Evolutionary conservation across 2,113 vertebrate species (phyloP), one percentile per base, ranked within the genome.

Genomic region (Trogon surrucura): DNA sequence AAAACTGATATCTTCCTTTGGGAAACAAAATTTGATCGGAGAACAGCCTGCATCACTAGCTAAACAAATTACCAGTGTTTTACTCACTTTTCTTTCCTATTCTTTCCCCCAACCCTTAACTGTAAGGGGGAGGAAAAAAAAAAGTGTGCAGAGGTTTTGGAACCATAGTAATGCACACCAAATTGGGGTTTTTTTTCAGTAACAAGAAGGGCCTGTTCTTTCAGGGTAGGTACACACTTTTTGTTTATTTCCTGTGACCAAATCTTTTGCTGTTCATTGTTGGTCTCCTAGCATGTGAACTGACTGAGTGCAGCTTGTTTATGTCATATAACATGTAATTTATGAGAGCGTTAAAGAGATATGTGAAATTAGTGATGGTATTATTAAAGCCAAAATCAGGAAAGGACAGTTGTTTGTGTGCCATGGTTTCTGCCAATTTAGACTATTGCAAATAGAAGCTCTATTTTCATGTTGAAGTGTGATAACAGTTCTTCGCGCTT

Each of bases 31-130:
- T 98, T 98, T 98, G 98, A 98, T 98, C 62, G 61, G 96, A 95
- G 97, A 98, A 92, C 96, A 97, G 97, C 85, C 98, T 98, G 95
- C 92, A 97, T 97, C 84, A 96, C 94, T 72, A 97, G 89, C 97
- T 98, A 98, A 98, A 98, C 96, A 97, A 97, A 98, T 98, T 98
- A 98, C 94, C 67, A 56, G 22, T 89, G 97, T 96, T 98, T 98
- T 97, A 96, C 97, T 97, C 89, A 77, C 97, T 98, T 97, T 98
- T 95, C 91, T 97, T 97, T 91, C 86, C 34, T 82, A 67, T 80
- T 81, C 72, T 83, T 87, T 13, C 18, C 36, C 56, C 45, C 41
- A 51, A 16, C 19, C 9, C 27, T 38, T 34, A 94, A 93, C 61
- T 88, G 83, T 72, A 72, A 80, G 16, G 5, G 34, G 36, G 73